These are phyloP conservation scores for Orthosia cruda DNA, from an alignment of 2,888 invertebrate genomes.

Conservation along the genomic window DNA sequence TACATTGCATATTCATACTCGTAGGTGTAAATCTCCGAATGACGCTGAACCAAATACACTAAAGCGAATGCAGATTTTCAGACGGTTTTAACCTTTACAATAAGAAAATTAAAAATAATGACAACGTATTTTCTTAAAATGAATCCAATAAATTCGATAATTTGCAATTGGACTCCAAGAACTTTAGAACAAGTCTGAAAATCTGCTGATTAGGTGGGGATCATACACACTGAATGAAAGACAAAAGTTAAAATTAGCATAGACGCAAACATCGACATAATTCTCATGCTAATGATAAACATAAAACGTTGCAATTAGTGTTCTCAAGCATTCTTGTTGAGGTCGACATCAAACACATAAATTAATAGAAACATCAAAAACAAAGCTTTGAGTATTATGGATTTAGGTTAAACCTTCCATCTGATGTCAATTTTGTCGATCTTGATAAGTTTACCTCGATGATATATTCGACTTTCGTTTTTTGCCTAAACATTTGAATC, in stretches of 20 bases:
- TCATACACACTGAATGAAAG: slow-evolving; percentile 63
- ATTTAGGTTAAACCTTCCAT: slow-evolving; percentile 1
- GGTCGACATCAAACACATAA: slow-evolving; percentile 63
- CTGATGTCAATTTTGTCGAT: background rate
- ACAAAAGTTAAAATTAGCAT: slow-evolving; percentile 65
- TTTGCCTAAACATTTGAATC: background rate
- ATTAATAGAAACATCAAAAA: slow-evolving; percentile 37
- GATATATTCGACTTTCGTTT: background rate
- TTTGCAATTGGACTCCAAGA: background rate
- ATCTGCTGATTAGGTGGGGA: slow-evolving; percentile 52
- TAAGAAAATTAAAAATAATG: background rate
- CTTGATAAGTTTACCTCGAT: background rate
- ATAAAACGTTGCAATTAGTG: slow-evolving; percentile 70
- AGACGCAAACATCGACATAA: slow-evolving; percentile 72
- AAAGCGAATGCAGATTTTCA: slow-evolving; percentile 65
- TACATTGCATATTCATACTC: slow-evolving; percentile 50
- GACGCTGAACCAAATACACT: slow-evolving; percentile 66
- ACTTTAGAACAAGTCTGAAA: slow-evolving; percentile 50
- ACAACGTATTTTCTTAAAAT: too few relatives aligned
- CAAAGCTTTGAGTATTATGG: slow-evolving; percentile 6
- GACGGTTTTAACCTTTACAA: slow-evolving; percentile 30
- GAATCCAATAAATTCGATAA: background rate
- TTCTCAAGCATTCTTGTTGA: slow-evolving; percentile 66
- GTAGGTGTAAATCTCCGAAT: slow-evolving; percentile 66
- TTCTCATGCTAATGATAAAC: slow-evolving; percentile 77